Conservation (phyloP, 2,888 invertebrate genomes). For the Agrotis puta region DNA sequence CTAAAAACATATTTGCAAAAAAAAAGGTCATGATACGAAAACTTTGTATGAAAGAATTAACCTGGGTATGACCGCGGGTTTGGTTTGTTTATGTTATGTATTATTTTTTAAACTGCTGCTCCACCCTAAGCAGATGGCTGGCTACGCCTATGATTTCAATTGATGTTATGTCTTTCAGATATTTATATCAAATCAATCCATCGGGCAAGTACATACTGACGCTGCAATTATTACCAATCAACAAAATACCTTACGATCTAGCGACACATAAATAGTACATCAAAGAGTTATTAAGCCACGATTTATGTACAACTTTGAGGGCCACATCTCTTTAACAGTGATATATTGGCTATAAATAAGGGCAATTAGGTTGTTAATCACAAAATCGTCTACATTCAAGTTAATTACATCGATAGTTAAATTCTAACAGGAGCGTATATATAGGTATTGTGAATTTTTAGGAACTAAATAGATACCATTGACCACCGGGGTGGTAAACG, state of each 20-base stretch:
- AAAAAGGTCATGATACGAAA: too few relatives aligned
- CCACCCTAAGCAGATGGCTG: too few relatives aligned
- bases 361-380: slow-evolving; percentile 46
- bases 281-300: slow-evolving; percentile 31
- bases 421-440: neutral
- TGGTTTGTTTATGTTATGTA: too few relatives aligned
- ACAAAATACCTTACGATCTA: neutral
- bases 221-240: neutral
- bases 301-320: slow-evolving; percentile 40
- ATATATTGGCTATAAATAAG: slow-evolving; percentile 55
- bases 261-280: slow-evolving; percentile 9
- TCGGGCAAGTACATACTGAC: too few relatives aligned
- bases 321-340: slow-evolving; percentile 37
- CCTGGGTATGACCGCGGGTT: too few relatives aligned
- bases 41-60: too few relatives aligned
- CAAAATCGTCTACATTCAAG: slow-evolving; percentile 33
- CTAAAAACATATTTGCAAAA: too few relatives aligned
- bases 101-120: too few relatives aligned
- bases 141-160: too few relatives aligned
- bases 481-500: too few relatives aligned
- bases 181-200: too few relatives aligned
- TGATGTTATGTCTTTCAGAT: too few relatives aligned
- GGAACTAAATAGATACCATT: neutral
- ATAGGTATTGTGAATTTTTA: neutral
- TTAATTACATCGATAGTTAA: slow-evolving; percentile 9